Conservation (phyloP, 1,140 invertebrate genomes). For the Epicauta chinensis region DNA sequence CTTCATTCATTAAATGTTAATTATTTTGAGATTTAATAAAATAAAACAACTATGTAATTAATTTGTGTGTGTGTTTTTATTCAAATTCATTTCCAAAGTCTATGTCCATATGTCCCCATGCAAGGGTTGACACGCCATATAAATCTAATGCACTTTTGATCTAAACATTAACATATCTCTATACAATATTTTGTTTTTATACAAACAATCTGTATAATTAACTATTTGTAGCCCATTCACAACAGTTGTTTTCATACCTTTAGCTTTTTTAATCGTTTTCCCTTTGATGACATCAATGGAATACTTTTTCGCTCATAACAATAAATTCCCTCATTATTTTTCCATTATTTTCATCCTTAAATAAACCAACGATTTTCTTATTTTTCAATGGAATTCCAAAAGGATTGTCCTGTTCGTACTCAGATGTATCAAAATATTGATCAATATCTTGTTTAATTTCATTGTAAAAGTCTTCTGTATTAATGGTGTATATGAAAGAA, state of each 20-base stretch:
- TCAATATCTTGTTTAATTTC: conserved; percentile 23
- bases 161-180: too few species aligned
- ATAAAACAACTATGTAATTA: too few species aligned
- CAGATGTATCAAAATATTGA: conserved; percentile 31
- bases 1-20: background rate
- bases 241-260: background rate
- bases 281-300: background rate
- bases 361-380: background rate
- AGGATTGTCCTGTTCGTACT: conserved; percentile 1
- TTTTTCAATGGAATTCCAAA: conserved; percentile 1
- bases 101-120: too few species aligned
- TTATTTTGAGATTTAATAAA: too few species aligned
- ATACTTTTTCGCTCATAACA: conserved; percentile 5
- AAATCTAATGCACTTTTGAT: too few species aligned
- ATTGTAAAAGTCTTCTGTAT: conserved; percentile 31
- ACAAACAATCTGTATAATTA: conserved; percentile 4
- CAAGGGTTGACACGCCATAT: too few species aligned
- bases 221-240: background rate
- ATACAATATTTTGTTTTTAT: background rate
- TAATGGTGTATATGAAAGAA: conserved; percentile 38
- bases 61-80: too few species aligned
- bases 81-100: too few species aligned
- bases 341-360: conserved; percentile 6
- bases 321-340: conserved; percentile 4
- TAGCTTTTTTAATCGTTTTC: background rate